phyloP scores from a whole-genome alignment of 2,888 invertebrate genomes.

The Cataglyphis altisquamis region DNA sequence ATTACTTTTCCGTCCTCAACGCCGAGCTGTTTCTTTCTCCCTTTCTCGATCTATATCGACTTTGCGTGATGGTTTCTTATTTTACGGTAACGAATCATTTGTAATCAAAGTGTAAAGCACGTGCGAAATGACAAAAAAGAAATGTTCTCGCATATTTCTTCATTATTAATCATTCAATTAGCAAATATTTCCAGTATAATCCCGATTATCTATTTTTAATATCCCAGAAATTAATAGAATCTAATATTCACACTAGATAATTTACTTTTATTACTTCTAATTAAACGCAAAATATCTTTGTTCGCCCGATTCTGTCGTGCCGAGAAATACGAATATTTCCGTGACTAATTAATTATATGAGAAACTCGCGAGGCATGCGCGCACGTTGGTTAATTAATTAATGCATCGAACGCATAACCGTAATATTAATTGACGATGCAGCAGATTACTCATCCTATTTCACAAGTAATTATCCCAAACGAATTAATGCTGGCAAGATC shows the following conservation, averaged over 20 bases:
- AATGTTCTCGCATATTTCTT: not conserved
- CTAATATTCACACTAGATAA: conserved; percentile 24
- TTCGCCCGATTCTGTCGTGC: not conserved
- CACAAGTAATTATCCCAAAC: not conserved
- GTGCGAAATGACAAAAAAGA: conserved; percentile 30
- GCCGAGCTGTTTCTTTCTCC: not conserved
- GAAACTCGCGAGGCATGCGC: conserved; percentile 9
- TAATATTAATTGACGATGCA: conserved; percentile 1
- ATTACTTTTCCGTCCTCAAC: conserved; percentile 12
- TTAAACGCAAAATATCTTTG: conserved; percentile 28
- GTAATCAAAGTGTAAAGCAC: conserved; percentile 36
- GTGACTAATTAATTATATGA: conserved; percentile 38
- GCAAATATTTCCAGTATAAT: conserved; percentile 15
- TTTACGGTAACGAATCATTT: conserved; percentile 24
- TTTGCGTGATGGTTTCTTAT: conserved; percentile 23
- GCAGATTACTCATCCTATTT: not conserved
- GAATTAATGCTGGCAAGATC: conserved; percentile 6
- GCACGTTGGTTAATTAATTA: conserved; percentile 12
- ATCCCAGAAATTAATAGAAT: not conserved
- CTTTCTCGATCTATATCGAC: conserved; percentile 16
- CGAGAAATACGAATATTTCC: conserved; percentile 21
- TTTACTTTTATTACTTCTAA: conserved; percentile 36
- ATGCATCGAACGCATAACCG: not conserved
- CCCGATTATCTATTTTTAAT: conserved; percentile 38
- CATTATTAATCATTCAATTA: conserved; percentile 46